phyloP scores from a whole-genome alignment of 1,140 invertebrate species.

The Leptopilina clavipes region DNA sequence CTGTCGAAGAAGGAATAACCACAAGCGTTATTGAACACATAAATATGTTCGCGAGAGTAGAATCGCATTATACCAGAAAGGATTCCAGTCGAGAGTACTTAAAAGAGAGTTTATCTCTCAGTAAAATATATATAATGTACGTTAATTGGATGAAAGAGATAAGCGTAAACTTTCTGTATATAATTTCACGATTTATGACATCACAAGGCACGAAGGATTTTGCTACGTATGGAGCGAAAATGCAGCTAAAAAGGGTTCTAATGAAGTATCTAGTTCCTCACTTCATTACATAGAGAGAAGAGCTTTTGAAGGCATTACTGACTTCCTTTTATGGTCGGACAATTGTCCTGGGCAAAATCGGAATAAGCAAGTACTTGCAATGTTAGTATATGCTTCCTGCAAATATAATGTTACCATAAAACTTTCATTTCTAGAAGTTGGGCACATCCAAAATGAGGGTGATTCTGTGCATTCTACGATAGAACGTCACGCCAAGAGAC shows the following conservation, averaged over 20 bases:
- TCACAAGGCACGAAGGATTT: not conserved
- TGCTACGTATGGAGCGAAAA: not conserved
- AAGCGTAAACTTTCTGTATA: not conserved
- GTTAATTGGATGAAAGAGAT: not conserved
- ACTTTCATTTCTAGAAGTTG: not conserved
- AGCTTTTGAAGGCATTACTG: not conserved
- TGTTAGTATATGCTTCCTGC: constrained; percentile 1
- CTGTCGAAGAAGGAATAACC: not conserved
- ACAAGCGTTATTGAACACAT: not conserved
- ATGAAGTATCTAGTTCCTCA: not conserved
- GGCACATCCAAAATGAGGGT: not conserved
- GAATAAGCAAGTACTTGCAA: not conserved
- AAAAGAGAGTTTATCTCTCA: constrained; percentile 3
- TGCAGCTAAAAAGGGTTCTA: not conserved
- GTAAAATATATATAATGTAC: constrained; percentile 16
- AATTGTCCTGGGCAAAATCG: constrained; percentile 7
- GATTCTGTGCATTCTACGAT: not conserved
- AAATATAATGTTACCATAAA: not conserved
- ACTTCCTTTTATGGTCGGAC: constrained; percentile 1
- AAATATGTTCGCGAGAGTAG: constrained; percentile 2
- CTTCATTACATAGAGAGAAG: not conserved
- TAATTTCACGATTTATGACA: constrained; percentile 14
- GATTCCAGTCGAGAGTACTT: constrained; percentile 2
- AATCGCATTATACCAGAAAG: not conserved
- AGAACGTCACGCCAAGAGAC: not conserved